Evolutionary conservation across 1,140 invertebrate species (phyloP), one percentile per base, ranked within the genome.

Genomic region (Babylonia areolata): DNA sequence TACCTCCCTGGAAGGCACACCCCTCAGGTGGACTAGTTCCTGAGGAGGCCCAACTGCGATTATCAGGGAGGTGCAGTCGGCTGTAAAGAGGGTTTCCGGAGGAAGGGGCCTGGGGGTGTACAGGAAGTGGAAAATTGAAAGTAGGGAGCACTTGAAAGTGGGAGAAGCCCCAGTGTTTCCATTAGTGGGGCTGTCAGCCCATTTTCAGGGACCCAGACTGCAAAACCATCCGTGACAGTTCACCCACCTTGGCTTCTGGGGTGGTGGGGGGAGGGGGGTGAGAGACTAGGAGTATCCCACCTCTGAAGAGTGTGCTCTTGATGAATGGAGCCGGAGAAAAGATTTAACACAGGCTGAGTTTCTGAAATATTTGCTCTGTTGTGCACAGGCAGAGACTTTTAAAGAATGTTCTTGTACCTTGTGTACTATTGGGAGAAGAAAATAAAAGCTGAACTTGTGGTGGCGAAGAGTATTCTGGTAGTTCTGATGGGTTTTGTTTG

Each of bases 131-230:
- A 64, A 11, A 64, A 64, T 64, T 64, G 58, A 64, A 64, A 64
- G 58, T 64, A 64, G 58, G 58, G 58, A 28, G 58, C 58, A 64
- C 58, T 64, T 64, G 58, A 64, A 64, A n/a, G 58, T 23, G 58
- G 58, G 58, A 64, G 58, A 64, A 64, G 28, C 58, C 58, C 58
- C 28, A 64, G 58, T n/a, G 58, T 64, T 64, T 64, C 58, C 58
- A 64, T 64, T 64, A 64, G 20, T n/a, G 58, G 28, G 12, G 9
- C 58, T 64, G 58, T 64, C 58, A 64, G 58, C 58, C n/a, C 15
- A 23, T 64, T 64, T 64, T 64, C 58, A 23, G 28, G 28, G 58
- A 64, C 58, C 23, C 0, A 23, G 23, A 5, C 58, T 64, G 58
- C 58, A 64, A 64, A 64, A n/a, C 58, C 58, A 64, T 64, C 58